Evolutionary conservation across 2,888 invertebrate species (phyloP).

Genomic region (Agrenia bidenticulata): DNA sequence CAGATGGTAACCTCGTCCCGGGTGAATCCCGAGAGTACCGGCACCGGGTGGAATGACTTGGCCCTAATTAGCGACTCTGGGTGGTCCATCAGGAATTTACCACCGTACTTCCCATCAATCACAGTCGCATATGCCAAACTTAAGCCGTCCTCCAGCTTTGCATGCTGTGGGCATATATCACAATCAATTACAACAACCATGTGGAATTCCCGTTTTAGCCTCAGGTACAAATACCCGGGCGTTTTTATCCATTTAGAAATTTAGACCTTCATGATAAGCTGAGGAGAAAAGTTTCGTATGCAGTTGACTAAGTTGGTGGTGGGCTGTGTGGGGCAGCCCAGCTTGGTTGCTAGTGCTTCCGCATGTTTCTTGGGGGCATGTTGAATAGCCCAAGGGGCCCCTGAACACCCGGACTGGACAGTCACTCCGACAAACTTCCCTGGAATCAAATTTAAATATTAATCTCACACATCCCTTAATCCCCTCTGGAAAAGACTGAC

Average conservation of each 20-base stretch:
- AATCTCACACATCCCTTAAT: neutral
- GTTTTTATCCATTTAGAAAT: too few species aligned
- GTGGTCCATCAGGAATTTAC: slow-evolving; percentile 54
- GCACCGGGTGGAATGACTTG: slow-evolving; percentile 54
- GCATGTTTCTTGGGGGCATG: slow-evolving; percentile 55
- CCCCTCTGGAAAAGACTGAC: too few species aligned
- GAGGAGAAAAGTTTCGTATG: slow-evolving; percentile 53
- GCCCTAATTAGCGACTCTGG: slow-evolving; percentile 55
- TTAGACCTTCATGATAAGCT: slow-evolving; percentile 54
- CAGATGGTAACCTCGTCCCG: slow-evolving; percentile 56
- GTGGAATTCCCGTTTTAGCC: too few species aligned
- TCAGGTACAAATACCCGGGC: too few species aligned
- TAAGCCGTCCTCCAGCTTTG: slow-evolving; percentile 54
- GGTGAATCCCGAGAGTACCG: slow-evolving; percentile 55
- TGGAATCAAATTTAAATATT: too few species aligned
- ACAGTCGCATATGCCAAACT: slow-evolving; percentile 56
- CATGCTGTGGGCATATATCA: too few species aligned
- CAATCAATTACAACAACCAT: too few species aligned
- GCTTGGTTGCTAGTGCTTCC: slow-evolving; percentile 53
- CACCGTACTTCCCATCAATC: slow-evolving; percentile 55
- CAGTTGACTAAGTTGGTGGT: slow-evolving; percentile 54
- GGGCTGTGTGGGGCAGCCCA: slow-evolving; percentile 54
- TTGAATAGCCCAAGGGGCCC: slow-evolving; percentile 57
- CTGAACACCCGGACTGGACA: slow-evolving; percentile 55
- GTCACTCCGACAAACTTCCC: slow-evolving; percentile 56